Base-by-base conservation (phyloP, 2,888 invertebrate genomes). In the Phengaris alcon region DNA sequence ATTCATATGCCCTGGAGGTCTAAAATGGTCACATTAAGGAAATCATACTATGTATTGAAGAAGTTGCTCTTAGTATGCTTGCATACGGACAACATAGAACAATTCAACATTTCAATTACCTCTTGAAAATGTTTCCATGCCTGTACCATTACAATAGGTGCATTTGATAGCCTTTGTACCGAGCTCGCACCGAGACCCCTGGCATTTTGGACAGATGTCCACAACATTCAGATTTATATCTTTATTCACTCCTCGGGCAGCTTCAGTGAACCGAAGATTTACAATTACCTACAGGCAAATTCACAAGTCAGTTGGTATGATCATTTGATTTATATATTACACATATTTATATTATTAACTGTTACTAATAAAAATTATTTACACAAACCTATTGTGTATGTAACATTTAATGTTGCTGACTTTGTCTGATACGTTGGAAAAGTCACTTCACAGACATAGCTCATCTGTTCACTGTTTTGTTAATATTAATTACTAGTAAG, bases 221-320 rank as follows among this genome's bases (percentile, higher is more conserved):
- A 98, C 95, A 0, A 99, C 96, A 89, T 99, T 99, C 5, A 99
- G 92, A 79, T 95, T 95, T 0, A 99, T 95, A 73, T 99, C 98
- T 89, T 99, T 99, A 88, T 98, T 98, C 0, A 98, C 96, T 55
- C 99, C 99, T 5, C 99, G 95, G 0, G 99, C 99, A 7, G 99
- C 99, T 94, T 99, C 98, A 0, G 96, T 95, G 87, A 99, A 99
- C 1, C 96, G 95, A 80, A 99, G 91, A 84, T 97, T 97, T 94
- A 99, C 96, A 70, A 97, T 94, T 15, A 97, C 94, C 97, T 97
- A 84, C 8, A 9, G 48, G 46, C 35, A 64, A 44, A 48, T 68
- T 44, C 15, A 44, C 48, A 55, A 74, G 51, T 22, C 22, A 22
- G 22, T 22, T 1, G 22, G 22, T 52, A 72, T 46, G n/a, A 13